A percentile compares a stretch with the other conserved stretches of the same genome.
Conservation (phyloP, 2,888 invertebrate genomes). For the Dolomedes plantarius region DNA sequence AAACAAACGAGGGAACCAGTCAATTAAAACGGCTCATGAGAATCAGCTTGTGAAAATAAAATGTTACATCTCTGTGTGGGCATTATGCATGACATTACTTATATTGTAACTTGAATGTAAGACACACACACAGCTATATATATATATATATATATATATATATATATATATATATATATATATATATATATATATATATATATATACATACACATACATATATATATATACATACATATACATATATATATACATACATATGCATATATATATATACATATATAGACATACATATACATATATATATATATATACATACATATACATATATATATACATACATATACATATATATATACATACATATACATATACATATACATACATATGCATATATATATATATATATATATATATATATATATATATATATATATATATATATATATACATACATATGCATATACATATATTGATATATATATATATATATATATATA, state of each 20-base stretch:
- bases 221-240: not conserved
- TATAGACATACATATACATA: not conserved
- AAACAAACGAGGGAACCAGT: too few relatives aligned
- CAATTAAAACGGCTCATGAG: too few relatives aligned
- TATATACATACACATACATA: not conserved
- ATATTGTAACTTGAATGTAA: too few relatives aligned
- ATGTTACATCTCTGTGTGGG: too few relatives aligned
- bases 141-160: not conserved
- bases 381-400: not conserved
- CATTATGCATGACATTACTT: too few relatives aligned
- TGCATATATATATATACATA: not conserved
- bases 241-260: not conserved
- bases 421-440: not conserved
- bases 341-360: not conserved
- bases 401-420: not conserved
- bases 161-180: not conserved
- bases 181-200: not conserved
- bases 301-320: not conserved
- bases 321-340: not conserved
- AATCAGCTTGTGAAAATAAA: too few relatives aligned
- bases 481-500: too few relatives aligned
- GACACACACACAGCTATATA: too few relatives aligned
- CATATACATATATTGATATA: too few relatives aligned
- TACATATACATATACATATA: not conserved
- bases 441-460: not conserved